Conservation (phyloP, 2,113 vertebrate species). For the Pseudonaja textilis region DNA sequence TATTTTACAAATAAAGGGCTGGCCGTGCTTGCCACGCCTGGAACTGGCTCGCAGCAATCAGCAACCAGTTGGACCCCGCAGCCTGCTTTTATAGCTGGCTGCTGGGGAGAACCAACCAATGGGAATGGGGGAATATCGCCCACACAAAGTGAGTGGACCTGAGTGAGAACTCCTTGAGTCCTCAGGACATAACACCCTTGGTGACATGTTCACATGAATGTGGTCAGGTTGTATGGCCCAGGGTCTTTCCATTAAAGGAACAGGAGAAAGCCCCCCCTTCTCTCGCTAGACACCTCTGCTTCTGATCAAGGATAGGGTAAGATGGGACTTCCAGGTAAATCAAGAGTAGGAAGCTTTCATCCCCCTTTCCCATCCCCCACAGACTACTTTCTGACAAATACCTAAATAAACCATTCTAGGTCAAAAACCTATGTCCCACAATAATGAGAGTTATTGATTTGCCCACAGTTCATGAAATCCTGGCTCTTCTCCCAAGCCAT, state of each 20-base stretch:
- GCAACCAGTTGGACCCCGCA: too few relatives aligned
- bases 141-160: too few relatives aligned
- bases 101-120: too few relatives aligned
- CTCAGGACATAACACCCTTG: too few relatives aligned
- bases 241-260: not conserved
- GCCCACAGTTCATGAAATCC: not conserved
- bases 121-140: too few relatives aligned
- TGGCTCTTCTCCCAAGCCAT: not conserved
- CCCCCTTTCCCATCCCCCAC: not conserved
- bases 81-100: too few relatives aligned
- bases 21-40: too few relatives aligned
- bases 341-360: not conserved
- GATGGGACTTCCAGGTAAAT: not conserved
- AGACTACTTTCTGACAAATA: not conserved
- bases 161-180: too few relatives aligned
- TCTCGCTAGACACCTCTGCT: not conserved
- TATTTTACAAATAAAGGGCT: too few relatives aligned
- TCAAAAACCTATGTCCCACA: not conserved
- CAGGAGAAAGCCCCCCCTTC: not conserved
- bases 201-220: not conserved
- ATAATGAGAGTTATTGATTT: not conserved
- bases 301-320: not conserved
- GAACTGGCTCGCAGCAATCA: too few relatives aligned
- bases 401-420: not conserved
- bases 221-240: not conserved